Conservation (phyloP, 2,888 invertebrate species). For the Gortyna flavago region DNA sequence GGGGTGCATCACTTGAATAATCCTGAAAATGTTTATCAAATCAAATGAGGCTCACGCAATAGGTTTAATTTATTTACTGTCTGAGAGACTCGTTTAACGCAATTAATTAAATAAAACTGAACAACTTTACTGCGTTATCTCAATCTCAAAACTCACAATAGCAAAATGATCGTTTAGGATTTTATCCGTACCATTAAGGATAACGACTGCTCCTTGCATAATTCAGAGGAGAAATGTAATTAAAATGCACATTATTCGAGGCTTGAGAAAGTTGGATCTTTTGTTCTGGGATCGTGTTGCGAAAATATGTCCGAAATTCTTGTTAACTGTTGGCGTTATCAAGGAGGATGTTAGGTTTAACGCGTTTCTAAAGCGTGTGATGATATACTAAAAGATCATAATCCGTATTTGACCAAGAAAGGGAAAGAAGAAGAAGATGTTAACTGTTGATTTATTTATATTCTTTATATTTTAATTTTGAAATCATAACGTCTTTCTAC, state of each 20-base stretch:
- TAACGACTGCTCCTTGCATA: constrained; percentile 80
- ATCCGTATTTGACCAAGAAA: background rate
- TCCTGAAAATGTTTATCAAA: background rate
- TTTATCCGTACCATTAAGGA: constrained; percentile 83
- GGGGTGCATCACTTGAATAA: background rate
- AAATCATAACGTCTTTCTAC: background rate
- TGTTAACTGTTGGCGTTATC: constrained; percentile 78
- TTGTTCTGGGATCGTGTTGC: constrained; percentile 75
- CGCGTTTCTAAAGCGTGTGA: background rate
- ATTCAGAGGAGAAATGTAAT: constrained; percentile 82
- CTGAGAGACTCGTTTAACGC: constrained; percentile 28
- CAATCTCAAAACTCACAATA: constrained; percentile 70
- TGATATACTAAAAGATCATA: background rate
- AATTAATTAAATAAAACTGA: constrained; percentile 58
- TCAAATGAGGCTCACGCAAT: background rate
- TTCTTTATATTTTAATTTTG: no score
- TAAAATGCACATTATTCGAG: constrained; percentile 82
- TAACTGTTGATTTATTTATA: no score
- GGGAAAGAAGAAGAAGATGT: no score
- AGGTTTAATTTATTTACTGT: background rate
- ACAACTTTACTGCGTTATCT: constrained; percentile 57
- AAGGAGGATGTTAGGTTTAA: constrained; percentile 68
- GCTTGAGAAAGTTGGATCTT: constrained; percentile 51
- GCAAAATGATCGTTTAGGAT: constrained; percentile 79
- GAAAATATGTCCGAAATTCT: constrained; percentile 74